Evolutionary conservation across 2,113 vertebrate genomes (phyloP).

Genomic region (Galeopterus variegatus): DNA sequence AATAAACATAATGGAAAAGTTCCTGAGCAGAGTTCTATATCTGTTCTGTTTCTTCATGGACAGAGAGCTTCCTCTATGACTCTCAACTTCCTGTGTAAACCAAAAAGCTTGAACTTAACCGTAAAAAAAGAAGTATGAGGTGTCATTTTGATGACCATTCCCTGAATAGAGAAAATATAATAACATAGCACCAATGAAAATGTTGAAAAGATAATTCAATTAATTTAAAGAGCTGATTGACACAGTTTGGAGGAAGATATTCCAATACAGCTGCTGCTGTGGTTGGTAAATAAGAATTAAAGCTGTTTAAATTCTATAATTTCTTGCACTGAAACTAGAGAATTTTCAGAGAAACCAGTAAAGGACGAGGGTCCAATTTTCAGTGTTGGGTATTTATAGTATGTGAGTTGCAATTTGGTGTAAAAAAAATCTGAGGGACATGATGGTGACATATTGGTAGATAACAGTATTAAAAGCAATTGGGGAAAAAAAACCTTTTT

Average conservation of each 20-base stretch:
- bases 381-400: neutral
- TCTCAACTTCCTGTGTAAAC: neutral
- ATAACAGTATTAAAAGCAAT: neutral
- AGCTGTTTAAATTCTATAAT: neutral
- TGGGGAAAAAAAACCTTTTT: neutral
- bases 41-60: neutral
- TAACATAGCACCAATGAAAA: neutral
- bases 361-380: neutral
- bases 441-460: neutral
- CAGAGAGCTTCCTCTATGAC: constrained; percentile 12
- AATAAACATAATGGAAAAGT: neutral
- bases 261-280: neutral
- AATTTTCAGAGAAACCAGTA: constrained; percentile 43
- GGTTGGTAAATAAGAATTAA: neutral
- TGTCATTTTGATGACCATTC: neutral
- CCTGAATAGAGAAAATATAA: neutral
- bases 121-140: neutral
- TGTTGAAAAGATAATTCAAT: constrained; percentile 4
- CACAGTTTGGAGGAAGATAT: neutral
- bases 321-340: neutral
- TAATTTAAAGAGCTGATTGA: neutral
- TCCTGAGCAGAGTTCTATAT: neutral
- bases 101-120: neutral
- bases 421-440: neutral
- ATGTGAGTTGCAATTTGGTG: neutral